A percentile compares a stretch with the other conserved stretches of the same genome.
Conservation (phyloP, 2,888 invertebrate genomes). For the Thereva nobilitata region DNA sequence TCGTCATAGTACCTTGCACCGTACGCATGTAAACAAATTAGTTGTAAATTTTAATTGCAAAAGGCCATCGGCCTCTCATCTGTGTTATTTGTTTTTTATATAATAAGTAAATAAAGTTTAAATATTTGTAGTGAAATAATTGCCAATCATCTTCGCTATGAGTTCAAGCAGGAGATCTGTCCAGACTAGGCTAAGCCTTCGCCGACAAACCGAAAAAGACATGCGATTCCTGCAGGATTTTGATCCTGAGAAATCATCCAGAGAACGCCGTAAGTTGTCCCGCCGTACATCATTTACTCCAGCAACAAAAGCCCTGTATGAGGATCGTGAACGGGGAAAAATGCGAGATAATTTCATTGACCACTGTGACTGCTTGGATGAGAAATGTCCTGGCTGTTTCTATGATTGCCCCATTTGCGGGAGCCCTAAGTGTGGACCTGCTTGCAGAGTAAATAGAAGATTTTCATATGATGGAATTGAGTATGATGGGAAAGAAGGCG, state of each 20-base stretch:
- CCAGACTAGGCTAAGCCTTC: too few species aligned
- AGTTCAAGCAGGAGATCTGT: too few species aligned
- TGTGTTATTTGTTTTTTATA: too few species aligned
- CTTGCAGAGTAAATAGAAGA: conserved; percentile 77
- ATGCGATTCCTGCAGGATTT: conserved; percentile 63
- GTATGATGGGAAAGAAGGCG: conserved; percentile 76
- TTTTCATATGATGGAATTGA: conserved; percentile 78
- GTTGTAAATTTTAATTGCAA: too few species aligned
- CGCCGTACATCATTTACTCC: conserved; percentile 59
- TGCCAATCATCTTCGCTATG: too few species aligned
- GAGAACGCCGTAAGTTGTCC: conserved; percentile 76
- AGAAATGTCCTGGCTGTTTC: conserved; percentile 81
- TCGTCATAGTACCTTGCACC: too few species aligned
- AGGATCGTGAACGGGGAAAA: conserved; percentile 74
- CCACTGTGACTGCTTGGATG: conserved; percentile 82
- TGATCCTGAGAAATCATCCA: conserved; percentile 76
- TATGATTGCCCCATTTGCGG: conserved; percentile 75
- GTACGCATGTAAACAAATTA: too few species aligned
- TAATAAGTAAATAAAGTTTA: too few species aligned
- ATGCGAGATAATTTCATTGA: conserved; percentile 66
- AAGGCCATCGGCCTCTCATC: too few species aligned
- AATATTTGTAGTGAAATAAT: too few species aligned
- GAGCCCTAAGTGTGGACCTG: conserved; percentile 77
- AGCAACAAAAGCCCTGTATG: conserved; percentile 57
- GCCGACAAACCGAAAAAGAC: too few species aligned